phyloP scores from a whole-genome alignment of 1,140 invertebrate genomes.

The Musca domestica region DNA sequence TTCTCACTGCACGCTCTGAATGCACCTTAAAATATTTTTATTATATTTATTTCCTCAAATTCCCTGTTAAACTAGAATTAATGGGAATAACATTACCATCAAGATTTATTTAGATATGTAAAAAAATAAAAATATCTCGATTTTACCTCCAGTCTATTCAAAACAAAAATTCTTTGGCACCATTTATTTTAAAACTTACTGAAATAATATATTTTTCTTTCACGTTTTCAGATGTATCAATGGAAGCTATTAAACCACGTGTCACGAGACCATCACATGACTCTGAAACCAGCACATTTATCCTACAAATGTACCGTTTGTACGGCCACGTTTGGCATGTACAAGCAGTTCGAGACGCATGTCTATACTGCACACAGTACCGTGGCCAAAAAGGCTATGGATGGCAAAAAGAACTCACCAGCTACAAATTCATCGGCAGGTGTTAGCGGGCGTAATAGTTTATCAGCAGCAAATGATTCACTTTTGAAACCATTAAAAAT shows the following conservation, averaged over 20 bases:
- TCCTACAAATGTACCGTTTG: conserved; percentile 95
- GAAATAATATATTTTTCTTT: background rate
- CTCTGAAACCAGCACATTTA: conserved; percentile 84
- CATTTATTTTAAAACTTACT: background rate
- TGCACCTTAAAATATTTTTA: no score
- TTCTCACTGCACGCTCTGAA: no score
- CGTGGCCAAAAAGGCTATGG: conserved; percentile 75
- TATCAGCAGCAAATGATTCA: conserved; percentile 59
- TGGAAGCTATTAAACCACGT: conserved; percentile 91
- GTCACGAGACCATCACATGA: conserved; percentile 85
- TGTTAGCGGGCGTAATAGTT: conserved; percentile 32
- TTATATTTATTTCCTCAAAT: no score
- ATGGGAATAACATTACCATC: no score
- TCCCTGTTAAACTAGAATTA: no score
- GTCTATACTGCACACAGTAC: conserved; percentile 90
- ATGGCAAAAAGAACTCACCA: conserved; percentile 64
- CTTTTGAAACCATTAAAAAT: conserved; percentile 81
- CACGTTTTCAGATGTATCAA: conserved; percentile 72
- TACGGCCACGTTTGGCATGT: conserved; percentile 91
- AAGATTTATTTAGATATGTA: no score
- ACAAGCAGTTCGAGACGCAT: conserved; percentile 92
- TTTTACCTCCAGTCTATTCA: background rate
- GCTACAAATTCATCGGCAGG: conserved; percentile 33
- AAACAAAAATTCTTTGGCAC: conserved; percentile 13
- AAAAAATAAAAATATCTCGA: no score